Percentiles rank a stretch among this genome's conserved stretches.
Conservation (phyloP, 1,140 invertebrate species). For the Daktulosphaira vitifoliae region DNA sequence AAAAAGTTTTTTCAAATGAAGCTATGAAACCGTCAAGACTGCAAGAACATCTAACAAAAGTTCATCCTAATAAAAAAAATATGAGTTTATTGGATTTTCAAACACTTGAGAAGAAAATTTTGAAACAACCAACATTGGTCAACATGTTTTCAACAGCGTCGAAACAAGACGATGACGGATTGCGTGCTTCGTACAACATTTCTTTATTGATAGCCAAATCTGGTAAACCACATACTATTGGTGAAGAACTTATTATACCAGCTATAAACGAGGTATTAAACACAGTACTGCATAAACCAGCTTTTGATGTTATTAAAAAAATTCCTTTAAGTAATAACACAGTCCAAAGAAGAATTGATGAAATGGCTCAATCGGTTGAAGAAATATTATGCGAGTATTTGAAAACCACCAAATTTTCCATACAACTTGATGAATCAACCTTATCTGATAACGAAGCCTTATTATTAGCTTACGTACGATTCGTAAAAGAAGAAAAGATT, state of each 20-base stretch:
- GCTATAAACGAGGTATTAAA: background rate
- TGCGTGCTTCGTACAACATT: background rate
- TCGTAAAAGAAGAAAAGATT: constrained; percentile 38
- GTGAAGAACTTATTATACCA: background rate
- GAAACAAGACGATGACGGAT: background rate
- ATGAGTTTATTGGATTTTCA: background rate
- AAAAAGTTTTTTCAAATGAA: background rate
- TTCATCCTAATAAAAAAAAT: constrained; percentile 1
- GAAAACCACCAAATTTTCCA: constrained; percentile 41
- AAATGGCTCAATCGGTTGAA: constrained; percentile 1
- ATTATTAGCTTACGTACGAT: constrained; percentile 41
- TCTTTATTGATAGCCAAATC: background rate
- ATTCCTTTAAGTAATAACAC: background rate
- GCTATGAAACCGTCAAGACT: background rate
- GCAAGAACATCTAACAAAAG: constrained; percentile 2
- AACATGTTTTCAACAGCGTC: background rate
- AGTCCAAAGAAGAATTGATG: background rate
- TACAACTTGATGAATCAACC: constrained; percentile 44
- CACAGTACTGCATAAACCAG: background rate
- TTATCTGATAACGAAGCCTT: constrained; percentile 44
- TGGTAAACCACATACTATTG: background rate
- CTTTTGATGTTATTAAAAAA: too few species aligned
- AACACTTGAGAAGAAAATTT: too few species aligned
- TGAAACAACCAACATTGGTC: background rate
- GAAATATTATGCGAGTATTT: constrained; percentile 43